These are phyloP conservation scores for Aphidoletes aphidimyza DNA, from an alignment of 2,888 invertebrate species.

Conservation along the genomic window DNA sequence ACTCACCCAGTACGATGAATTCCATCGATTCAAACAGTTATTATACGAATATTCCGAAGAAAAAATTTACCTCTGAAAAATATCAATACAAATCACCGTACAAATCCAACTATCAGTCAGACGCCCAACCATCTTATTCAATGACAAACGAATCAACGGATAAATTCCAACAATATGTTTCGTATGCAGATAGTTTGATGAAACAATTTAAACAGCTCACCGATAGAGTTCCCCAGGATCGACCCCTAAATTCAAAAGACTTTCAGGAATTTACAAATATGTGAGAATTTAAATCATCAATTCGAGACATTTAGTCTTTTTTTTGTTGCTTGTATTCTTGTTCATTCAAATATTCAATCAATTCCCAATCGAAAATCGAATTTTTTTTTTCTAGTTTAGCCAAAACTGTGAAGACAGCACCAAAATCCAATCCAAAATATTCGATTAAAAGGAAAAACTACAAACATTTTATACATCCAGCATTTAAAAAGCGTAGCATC, in stretches of 20 bases:
- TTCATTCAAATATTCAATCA: neutral
- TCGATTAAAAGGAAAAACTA: conserved; percentile 57
- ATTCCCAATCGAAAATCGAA: neutral
- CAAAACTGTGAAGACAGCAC: neutral
- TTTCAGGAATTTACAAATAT: conserved; percentile 33
- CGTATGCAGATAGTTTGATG: conserved; percentile 53
- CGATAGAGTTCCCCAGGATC: conserved; percentile 6
- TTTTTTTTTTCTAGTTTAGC: neutral
- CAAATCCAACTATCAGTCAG: neutral
- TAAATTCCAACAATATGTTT: conserved; percentile 48
- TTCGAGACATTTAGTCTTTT: neutral
- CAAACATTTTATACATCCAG: conserved; percentile 64
- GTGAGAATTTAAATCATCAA: neutral
- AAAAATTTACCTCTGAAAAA: neutral
- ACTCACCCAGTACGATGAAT: neutral
- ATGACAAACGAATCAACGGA: neutral
- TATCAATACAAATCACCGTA: conserved; percentile 16
- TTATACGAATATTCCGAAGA: conserved; percentile 18
- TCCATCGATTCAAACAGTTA: neutral
- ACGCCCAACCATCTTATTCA: neutral
- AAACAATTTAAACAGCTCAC: conserved; percentile 30
- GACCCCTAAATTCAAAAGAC: neutral
- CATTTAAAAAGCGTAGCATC: conserved; percentile 64
- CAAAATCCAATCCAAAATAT: neutral
- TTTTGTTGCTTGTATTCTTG: neutral